These are phyloP conservation scores for Semotilus atromaculatus DNA, from an alignment of 2,797 vertebrate genomes.

Conservation along the genomic window DNA sequence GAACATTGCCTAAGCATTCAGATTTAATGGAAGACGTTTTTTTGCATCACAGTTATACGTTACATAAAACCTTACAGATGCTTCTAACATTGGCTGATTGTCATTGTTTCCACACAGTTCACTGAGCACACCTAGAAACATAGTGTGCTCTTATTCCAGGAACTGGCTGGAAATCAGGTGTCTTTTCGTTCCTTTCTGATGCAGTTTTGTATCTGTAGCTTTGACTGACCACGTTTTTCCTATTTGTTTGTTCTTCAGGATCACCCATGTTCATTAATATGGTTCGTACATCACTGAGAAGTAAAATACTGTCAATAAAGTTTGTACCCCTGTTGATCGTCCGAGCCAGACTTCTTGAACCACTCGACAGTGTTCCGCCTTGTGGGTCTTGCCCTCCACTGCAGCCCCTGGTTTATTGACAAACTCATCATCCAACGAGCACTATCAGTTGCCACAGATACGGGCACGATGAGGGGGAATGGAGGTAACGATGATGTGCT, in stretches of 20 bases:
- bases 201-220: conserved; percentile 3
- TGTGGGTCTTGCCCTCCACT: conserved; percentile 54
- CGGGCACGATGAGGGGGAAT: conserved; percentile 70
- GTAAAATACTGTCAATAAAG: conserved; percentile 73
- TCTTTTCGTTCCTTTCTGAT: neutral
- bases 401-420: conserved; percentile 72
- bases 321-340: conserved; percentile 72
- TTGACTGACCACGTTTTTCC: conserved; percentile 2
- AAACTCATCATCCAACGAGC: conserved; percentile 73
- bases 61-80: conserved; percentile 12
- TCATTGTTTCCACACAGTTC: conserved; percentile 35
- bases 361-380: conserved; percentile 45
- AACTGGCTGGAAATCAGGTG: neutral
- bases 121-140: neutral
- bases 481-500: conserved; percentile 78
- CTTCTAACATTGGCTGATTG: conserved; percentile 52
- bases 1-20: conserved; percentile 67
- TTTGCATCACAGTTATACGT: conserved; percentile 12
- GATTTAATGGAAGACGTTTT: conserved; percentile 76
- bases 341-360: conserved; percentile 38
- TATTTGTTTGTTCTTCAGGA: conserved; percentile 55
- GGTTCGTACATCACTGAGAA: conserved; percentile 41
- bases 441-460: conserved; percentile 75
- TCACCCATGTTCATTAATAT: conserved; percentile 2
- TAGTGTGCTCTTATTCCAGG: conserved; percentile 15